phyloP scores from a whole-genome alignment of 2,113 vertebrate species.

The Casuarius casuarius region DNA sequence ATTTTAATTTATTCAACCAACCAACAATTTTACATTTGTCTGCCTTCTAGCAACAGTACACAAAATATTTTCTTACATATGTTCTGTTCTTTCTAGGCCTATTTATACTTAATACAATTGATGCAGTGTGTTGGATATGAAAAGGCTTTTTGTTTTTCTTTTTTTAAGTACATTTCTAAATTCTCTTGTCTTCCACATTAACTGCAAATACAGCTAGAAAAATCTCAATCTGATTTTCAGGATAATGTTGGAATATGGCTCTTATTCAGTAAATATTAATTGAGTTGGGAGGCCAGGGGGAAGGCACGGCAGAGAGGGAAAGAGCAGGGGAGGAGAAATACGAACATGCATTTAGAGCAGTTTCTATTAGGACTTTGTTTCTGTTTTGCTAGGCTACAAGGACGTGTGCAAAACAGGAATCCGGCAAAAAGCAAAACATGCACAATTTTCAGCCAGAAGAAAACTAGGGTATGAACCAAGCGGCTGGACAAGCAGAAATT shows the following conservation, averaged over 20 bases:
- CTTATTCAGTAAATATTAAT: conserved; percentile 44
- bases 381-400: not conserved
- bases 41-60: not conserved
- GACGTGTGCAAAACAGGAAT: not conserved
- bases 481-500: not conserved
- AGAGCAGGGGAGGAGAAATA: not conserved
- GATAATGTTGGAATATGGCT: conserved; percentile 28
- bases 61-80: not conserved
- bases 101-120: conserved; percentile 19
- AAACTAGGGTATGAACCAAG: not conserved
- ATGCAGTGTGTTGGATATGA: conserved; percentile 20
- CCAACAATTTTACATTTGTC: not conserved
- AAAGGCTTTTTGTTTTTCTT: not conserved
- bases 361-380: not conserved
- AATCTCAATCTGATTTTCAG: conserved; percentile 37
- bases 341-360: not conserved
- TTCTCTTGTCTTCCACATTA: conserved; percentile 23
- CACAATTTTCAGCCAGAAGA: not conserved
- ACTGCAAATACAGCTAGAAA: conserved; percentile 33
- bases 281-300: not conserved
- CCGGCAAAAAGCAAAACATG: not conserved
- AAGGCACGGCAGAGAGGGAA: not conserved
- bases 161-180: conserved; percentile 12
- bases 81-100: not conserved
- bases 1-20: not conserved